These are phyloP conservation scores for Paracyprichromis sp. DNA, from an alignment of 2,113 vertebrate species.

Conservation along the genomic window DNA sequence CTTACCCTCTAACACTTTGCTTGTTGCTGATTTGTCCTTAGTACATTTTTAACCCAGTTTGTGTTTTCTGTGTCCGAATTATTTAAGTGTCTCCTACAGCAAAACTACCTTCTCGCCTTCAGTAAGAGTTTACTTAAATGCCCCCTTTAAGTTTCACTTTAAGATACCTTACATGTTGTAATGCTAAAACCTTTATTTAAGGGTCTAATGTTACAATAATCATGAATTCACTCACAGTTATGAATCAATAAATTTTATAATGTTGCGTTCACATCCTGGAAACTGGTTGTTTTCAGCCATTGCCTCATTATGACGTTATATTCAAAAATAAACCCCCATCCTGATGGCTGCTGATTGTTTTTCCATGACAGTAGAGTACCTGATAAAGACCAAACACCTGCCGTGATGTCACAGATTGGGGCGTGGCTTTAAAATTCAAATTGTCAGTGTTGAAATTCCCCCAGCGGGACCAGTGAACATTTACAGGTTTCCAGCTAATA, in stretches of 20 bases:
- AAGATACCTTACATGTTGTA: not conserved
- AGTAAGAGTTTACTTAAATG: not conserved
- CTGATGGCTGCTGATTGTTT: not conserved
- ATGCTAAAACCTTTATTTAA: not conserved
- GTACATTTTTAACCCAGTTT: not conserved
- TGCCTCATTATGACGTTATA: not conserved
- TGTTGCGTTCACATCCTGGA: not conserved
- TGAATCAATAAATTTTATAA: not conserved
- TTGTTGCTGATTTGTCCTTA: not conserved
- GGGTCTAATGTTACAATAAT: not conserved
- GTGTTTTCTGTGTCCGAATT: not conserved
- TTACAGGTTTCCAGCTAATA: not conserved
- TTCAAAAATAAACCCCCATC: not conserved
- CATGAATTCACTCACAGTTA: not conserved
- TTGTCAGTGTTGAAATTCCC: not conserved
- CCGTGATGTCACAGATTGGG: conserved; percentile 1
- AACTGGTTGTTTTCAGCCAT: not conserved
- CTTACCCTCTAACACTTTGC: not conserved
- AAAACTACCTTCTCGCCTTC: not conserved
- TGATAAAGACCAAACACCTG: not conserved
- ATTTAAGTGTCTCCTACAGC: not conserved
- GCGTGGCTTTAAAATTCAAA: not conserved
- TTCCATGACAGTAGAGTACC: not conserved
- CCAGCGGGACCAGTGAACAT: not conserved
- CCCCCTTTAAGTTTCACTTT: not conserved